Evolutionary conservation across 1,140 invertebrate genomes (phyloP).

Genomic region (Lordiphosa mommai): DNA sequence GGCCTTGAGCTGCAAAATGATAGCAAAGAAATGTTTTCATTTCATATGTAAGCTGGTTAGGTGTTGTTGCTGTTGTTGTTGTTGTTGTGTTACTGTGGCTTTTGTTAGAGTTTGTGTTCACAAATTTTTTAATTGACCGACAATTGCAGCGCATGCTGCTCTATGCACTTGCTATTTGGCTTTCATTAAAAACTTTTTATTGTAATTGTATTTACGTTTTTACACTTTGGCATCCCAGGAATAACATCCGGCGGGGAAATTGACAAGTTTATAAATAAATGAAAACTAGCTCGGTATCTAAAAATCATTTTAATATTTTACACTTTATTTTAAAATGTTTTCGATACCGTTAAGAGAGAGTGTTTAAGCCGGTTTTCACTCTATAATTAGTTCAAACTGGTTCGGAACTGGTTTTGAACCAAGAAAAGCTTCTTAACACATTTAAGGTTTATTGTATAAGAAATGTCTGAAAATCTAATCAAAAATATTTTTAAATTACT

Average conservation of each 20-base stretch:
- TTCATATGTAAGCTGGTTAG: background rate
- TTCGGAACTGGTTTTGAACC: no score
- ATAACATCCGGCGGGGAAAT: background rate
- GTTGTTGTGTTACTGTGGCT: constrained; percentile 11
- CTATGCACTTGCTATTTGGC: constrained; percentile 16
- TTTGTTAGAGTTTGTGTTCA: constrained; percentile 8
- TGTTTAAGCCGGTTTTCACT: no score
- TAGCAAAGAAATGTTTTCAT: constrained; percentile 3
- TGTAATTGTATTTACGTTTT: constrained; percentile 27
- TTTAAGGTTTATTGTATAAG: no score
- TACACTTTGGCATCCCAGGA: background rate
- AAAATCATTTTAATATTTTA: no score
- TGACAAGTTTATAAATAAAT: background rate
- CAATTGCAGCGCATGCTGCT: constrained; percentile 12
- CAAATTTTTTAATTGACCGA: constrained; percentile 29
- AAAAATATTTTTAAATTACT: no score
- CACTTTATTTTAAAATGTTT: no score
- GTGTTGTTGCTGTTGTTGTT: constrained; percentile 1
- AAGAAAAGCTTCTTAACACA: no score
- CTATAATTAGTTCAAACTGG: no score
- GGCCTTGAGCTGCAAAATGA: constrained; percentile 51
- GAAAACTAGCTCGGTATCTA: no score
- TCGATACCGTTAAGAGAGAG: no score
- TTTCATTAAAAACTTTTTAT: constrained; percentile 41
- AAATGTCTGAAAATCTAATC: no score